Percentiles rank a stretch among this genome's conserved stretches.
These are phyloP conservation scores for Adineta ricciae DNA, from an alignment of 2,888 invertebrate genomes.

Conservation along the genomic window DNA sequence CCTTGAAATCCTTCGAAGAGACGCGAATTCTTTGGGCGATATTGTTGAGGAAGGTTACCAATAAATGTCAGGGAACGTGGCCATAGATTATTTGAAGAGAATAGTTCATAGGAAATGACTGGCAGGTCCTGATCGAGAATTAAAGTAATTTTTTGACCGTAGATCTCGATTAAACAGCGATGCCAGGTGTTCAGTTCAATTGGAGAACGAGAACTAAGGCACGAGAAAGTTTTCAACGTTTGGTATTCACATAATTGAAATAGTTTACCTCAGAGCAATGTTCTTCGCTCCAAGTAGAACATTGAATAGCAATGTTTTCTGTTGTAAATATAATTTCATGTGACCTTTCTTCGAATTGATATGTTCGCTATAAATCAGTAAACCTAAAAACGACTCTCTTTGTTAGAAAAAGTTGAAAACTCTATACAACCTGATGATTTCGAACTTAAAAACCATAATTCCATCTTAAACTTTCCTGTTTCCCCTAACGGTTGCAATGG, in stretches of 20 bases:
- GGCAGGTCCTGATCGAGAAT: background rate
- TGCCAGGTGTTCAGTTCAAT: background rate
- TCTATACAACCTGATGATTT: background rate
- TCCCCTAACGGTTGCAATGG: background rate
- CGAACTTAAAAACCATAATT: background rate
- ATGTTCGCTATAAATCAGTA: background rate
- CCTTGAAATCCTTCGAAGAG: slow-evolving; percentile 62
- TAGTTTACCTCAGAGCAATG: background rate
- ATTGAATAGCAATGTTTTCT: background rate
- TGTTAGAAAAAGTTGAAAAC: background rate
- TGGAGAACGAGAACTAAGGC: slow-evolving; percentile 6
- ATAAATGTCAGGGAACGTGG: background rate
- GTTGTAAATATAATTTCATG: background rate
- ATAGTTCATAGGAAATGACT: background rate
- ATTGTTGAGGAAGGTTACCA: background rate
- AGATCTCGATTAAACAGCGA: background rate
- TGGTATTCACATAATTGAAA: background rate
- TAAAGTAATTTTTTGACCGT: background rate
- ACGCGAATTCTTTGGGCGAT: background rate
- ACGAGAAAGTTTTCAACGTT: background rate
- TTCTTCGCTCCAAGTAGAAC: background rate
- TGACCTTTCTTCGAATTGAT: background rate
- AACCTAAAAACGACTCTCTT: background rate
- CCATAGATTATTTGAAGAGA: slow-evolving; percentile 1
- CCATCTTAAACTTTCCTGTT: background rate